phyloP scores from a whole-genome alignment of 2,888 invertebrate species.

The Trichopria drosophilae region DNA sequence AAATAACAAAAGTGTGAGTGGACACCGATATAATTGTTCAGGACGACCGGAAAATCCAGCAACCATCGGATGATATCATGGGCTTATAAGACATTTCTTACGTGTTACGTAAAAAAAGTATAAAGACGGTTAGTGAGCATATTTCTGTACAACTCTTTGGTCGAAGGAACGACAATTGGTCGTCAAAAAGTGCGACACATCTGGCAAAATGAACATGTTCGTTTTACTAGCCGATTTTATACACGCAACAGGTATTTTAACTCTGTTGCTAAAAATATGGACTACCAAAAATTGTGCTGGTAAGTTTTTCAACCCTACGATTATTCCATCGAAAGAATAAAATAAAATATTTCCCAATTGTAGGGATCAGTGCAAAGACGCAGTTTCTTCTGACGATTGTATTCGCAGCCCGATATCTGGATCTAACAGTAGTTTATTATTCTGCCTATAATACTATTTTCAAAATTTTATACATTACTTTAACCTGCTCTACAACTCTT shows the following conservation, averaged over 20 bases:
- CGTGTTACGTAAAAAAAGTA: too few species aligned
- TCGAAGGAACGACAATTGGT: too few species aligned
- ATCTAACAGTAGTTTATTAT: neutral
- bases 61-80: too few species aligned
- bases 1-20: too few species aligned
- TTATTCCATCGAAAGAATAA: neutral
- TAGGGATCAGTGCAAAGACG: conserved; percentile 14
- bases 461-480: neutral
- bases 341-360: neutral
- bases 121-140: too few species aligned
- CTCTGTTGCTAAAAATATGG: conserved; percentile 13
- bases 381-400: conserved; percentile 10
- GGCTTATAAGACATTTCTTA: too few species aligned
- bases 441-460: neutral
- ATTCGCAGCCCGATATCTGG: conserved; percentile 6
- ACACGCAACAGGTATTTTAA: neutral
- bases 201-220: too few species aligned
- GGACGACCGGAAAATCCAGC: too few species aligned
- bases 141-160: too few species aligned
- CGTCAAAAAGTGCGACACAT: too few species aligned
- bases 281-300: conserved; percentile 9
- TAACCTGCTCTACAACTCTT: conserved; percentile 1
- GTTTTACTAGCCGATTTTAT: conserved; percentile 11
- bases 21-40: too few species aligned
- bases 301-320: neutral